phyloP scores from a whole-genome alignment of 1,140 invertebrate genomes.

The Drosophila pectinifera region DNA sequence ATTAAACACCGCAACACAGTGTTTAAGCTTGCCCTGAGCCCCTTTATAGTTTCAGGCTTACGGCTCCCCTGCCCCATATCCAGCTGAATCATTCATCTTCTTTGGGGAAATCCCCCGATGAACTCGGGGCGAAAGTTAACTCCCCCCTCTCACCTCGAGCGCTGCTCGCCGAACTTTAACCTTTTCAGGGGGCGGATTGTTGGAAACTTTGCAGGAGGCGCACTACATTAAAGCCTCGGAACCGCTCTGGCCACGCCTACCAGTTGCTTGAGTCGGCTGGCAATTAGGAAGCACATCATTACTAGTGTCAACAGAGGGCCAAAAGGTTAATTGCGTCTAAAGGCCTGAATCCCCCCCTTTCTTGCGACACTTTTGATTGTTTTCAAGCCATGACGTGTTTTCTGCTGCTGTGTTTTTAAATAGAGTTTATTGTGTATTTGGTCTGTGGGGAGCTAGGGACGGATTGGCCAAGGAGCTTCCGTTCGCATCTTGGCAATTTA shows the following conservation, averaged over 20 bases:
- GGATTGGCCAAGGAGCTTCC: constrained; percentile 18
- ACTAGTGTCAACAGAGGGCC: constrained; percentile 72
- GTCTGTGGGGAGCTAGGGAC: constrained; percentile 10
- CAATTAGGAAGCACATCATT: constrained; percentile 80
- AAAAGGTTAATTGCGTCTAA: constrained; percentile 76
- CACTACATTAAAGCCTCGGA: constrained; percentile 33
- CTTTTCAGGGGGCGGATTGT: constrained; percentile 44
- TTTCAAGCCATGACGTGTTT: constrained; percentile 27
- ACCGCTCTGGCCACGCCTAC: constrained; percentile 33
- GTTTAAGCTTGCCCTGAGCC: constrained; percentile 13
- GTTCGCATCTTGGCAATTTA: constrained; percentile 37
- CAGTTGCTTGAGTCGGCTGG: constrained; percentile 46
- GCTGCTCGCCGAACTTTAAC: constrained; percentile 56
- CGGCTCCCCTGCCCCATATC: not conserved
- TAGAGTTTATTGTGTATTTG: not conserved
- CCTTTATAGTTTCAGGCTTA: constrained; percentile 35
- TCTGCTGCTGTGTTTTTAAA: constrained; percentile 10
- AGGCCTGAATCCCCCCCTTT: too few species aligned
- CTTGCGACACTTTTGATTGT: constrained; percentile 45
- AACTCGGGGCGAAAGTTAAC: constrained; percentile 29
- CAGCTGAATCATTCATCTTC: constrained; percentile 15
- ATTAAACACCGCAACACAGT: constrained; percentile 26
- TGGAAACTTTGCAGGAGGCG: constrained; percentile 17
- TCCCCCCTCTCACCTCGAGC: not conserved
- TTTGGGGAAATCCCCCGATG: constrained; percentile 29